phyloP scores from a whole-genome alignment of 2,888 invertebrate genomes.

The Lasioglossum oenotherae region DNA sequence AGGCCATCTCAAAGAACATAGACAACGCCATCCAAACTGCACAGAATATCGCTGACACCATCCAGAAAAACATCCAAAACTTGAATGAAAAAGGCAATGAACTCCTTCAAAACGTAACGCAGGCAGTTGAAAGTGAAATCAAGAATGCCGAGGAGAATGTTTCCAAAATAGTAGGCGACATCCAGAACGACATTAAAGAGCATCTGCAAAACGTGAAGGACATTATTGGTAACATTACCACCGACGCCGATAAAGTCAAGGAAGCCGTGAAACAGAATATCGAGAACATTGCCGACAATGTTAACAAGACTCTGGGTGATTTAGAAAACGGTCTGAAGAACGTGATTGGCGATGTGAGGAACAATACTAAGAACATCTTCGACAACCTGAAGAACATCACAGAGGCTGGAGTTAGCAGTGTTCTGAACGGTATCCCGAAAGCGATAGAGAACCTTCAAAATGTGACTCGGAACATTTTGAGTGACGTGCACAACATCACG shows the following conservation, averaged over 20 bases:
- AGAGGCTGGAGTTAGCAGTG: neutral
- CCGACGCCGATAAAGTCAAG: neutral
- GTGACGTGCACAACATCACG: neutral
- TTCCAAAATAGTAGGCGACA: neutral
- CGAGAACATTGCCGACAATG: neutral
- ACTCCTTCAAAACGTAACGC: neutral
- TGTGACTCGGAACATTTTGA: neutral
- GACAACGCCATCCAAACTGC: neutral
- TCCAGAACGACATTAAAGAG: neutral
- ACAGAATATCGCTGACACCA: neutral
- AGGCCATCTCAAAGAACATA: neutral
- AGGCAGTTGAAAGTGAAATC: neutral
- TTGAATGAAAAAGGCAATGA: neutral
- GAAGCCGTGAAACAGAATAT: neutral
- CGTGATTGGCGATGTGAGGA: neutral
- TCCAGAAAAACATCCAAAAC: neutral
- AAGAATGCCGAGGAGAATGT: neutral
- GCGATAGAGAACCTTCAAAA: neutral
- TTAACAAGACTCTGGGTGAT: neutral
- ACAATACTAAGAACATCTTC: neutral
- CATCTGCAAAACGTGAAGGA: neutral
- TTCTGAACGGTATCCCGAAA: constrained; percentile 1
- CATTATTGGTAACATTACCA: neutral
- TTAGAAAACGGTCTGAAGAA: neutral
- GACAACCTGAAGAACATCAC: neutral